Conservation (phyloP, 2,113 vertebrate genomes). For the Acrocephalus arundinaceus region DNA sequence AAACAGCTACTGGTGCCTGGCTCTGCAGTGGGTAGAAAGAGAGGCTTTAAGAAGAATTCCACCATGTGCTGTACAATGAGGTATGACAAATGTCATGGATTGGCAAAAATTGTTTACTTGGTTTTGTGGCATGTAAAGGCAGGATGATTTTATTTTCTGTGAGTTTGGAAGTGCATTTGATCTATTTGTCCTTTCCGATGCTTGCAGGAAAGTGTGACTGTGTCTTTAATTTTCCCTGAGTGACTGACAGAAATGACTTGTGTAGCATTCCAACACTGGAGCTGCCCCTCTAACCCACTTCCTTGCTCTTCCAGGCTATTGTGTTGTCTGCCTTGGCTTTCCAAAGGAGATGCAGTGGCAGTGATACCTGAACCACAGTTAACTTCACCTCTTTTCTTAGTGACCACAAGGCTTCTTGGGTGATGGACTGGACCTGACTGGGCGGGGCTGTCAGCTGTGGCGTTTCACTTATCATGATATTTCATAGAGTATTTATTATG, state of each 20-base stretch:
- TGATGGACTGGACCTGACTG: background rate
- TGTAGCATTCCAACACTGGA: background rate
- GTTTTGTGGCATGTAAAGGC: background rate
- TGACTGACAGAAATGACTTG: background rate
- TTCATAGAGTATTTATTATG: background rate
- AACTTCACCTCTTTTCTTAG: background rate
- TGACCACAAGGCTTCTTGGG: background rate
- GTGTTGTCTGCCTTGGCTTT: background rate
- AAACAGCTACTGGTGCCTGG: background rate
- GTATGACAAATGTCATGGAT: fast-evolving
- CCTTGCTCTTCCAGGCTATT: background rate
- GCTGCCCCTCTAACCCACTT: background rate
- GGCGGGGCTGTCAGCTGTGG: background rate
- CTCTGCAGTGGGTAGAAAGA: background rate
- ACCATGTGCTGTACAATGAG: fast-evolving
- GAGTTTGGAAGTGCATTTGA: background rate
- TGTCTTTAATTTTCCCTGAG: background rate
- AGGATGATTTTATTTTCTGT: background rate
- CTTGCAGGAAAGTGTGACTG: background rate
- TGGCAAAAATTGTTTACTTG: background rate
- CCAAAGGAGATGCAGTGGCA: background rate
- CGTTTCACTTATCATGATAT: background rate
- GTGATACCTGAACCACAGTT: background rate
- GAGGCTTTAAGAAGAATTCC: background rate
- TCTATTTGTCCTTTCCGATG: background rate